Conservation (phyloP, 2,113 vertebrate genomes). For the Casuarius casuarius region DNA sequence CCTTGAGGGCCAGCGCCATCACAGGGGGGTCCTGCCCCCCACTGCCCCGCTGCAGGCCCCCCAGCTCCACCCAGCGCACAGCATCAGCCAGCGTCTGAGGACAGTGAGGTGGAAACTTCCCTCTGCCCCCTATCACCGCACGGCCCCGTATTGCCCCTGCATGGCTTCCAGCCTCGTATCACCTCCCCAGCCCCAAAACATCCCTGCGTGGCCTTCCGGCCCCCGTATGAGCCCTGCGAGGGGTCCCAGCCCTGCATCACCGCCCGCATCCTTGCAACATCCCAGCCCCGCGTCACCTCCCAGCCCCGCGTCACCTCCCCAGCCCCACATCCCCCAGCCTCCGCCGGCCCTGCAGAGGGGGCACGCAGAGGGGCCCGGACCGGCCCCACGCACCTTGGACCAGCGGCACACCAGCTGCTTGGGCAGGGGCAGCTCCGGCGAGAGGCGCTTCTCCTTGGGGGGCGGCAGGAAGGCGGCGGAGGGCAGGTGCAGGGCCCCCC, state of each 20-base stretch:
- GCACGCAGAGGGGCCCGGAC: not conserved
- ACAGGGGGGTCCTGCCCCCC: not conserved
- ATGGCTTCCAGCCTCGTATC: not conserved
- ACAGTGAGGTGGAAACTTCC: not conserved
- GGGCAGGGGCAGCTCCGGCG: conserved; percentile 88
- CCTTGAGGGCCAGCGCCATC: not conserved
- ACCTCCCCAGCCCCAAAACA: no score
- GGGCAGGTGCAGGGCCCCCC: conserved; percentile 88
- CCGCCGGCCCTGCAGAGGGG: not conserved
- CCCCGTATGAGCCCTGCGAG: no score
- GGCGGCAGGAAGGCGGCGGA: conserved; percentile 89
- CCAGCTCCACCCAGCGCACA: fast-evolving
- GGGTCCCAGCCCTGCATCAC: no score
- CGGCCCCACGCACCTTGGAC: conserved; percentile 85
- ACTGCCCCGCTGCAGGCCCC: not conserved
- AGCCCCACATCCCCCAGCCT: not conserved
- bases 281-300: not conserved
- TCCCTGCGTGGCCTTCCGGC: not conserved
- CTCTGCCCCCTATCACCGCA: not conserved
- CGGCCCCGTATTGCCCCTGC: not conserved
- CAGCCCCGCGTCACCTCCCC: not conserved
- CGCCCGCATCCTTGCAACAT: not conserved
- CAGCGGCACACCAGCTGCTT: conserved; percentile 94
- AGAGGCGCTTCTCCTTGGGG: conserved; percentile 85
- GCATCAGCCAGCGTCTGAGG: not conserved